These are phyloP conservation scores for Gouania willdenowi DNA, from an alignment of 2,797 vertebrate genomes.

Conservation along the genomic window DNA sequence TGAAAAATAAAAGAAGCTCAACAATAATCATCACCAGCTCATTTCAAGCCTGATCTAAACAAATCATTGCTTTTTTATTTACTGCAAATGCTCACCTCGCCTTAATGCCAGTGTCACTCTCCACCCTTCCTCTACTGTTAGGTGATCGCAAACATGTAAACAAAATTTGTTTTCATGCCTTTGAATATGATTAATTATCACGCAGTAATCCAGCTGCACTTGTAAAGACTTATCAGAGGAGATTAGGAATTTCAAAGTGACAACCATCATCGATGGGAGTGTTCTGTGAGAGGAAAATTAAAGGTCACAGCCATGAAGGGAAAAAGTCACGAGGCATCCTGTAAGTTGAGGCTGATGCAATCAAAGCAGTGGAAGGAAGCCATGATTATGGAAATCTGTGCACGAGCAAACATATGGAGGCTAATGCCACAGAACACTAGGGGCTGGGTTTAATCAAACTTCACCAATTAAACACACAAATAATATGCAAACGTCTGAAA, in stretches of 20 bases:
- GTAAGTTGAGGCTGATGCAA: conserved; percentile 78
- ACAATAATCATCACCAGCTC: not conserved
- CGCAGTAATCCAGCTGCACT: conserved; percentile 77
- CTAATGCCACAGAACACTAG: conserved; percentile 79
- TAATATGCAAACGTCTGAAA: conserved; percentile 80
- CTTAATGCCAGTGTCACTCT: conserved; percentile 49
- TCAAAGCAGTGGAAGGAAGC: conserved; percentile 59
- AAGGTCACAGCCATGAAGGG: conserved; percentile 75
- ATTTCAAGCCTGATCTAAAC: conserved; percentile 16
- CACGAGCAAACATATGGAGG: conserved; percentile 74
- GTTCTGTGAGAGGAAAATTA: conserved; percentile 79
- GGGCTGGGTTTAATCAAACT: conserved; percentile 82
- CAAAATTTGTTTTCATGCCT: conserved; percentile 79
- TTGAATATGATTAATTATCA: conserved; percentile 84
- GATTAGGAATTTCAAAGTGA: conserved; percentile 83
- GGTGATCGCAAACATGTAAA: conserved; percentile 79
- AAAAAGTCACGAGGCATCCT: conserved; percentile 66
- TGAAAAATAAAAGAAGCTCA: conserved; percentile 37
- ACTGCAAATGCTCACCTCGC: conserved; percentile 63
- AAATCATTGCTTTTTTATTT: conserved; percentile 41
- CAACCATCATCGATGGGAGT: conserved; percentile 80
- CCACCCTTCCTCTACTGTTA: conserved; percentile 54
- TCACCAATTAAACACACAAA: conserved; percentile 80
- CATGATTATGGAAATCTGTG: conserved; percentile 78
- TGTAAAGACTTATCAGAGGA: conserved; percentile 81